Percentiles rank a stretch among this genome's conserved stretches.
These are phyloP conservation scores for Drosophila subquinaria DNA, from an alignment of 2,888 invertebrate genomes.

Conservation along the genomic window DNA sequence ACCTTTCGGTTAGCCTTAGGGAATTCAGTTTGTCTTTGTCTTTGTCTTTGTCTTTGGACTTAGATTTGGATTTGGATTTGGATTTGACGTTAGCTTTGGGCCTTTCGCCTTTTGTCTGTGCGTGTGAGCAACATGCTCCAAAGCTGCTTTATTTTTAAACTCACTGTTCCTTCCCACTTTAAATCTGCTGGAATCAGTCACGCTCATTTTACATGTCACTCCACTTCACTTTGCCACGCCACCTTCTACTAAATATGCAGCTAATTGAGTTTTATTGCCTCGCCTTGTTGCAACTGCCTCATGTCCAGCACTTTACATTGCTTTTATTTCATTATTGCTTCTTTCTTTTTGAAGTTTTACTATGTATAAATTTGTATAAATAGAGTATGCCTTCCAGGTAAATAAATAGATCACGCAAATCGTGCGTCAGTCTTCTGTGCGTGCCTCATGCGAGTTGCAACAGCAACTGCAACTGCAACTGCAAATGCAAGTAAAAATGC, in stretches of 20 bases:
- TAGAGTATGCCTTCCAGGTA: slow-evolving; percentile 7
- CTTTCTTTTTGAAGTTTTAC: neutral
- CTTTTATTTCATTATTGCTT: neutral
- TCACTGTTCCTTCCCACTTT: slow-evolving; percentile 22
- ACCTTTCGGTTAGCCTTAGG: slow-evolving; percentile 29
- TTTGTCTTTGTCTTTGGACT: slow-evolving; percentile 24
- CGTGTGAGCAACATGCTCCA: slow-evolving; percentile 8
- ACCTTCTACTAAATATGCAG: slow-evolving; percentile 2
- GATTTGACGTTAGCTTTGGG: slow-evolving; percentile 10
- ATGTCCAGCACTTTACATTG: neutral
- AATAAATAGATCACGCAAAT: slow-evolving; percentile 51
- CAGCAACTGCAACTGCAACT: no score
- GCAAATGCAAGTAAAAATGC: slow-evolving; percentile 55
- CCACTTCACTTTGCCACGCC: neutral
- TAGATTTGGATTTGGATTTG: slow-evolving; percentile 17
- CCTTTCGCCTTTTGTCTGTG: slow-evolving; percentile 19
- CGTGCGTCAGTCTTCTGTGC: slow-evolving; percentile 34
- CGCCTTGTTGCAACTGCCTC: slow-evolving; percentile 30
- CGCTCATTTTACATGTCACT: slow-evolving; percentile 17
- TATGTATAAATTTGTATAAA: no score
- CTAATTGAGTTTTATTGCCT: slow-evolving; percentile 40
- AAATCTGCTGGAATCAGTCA: slow-evolving; percentile 20
- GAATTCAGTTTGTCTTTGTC: slow-evolving; percentile 51
- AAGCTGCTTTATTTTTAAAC: slow-evolving; percentile 49
- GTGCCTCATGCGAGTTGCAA: slow-evolving; percentile 47